Conservation (phyloP, 2,113 vertebrate species). For the Alligator mississippiensis region DNA sequence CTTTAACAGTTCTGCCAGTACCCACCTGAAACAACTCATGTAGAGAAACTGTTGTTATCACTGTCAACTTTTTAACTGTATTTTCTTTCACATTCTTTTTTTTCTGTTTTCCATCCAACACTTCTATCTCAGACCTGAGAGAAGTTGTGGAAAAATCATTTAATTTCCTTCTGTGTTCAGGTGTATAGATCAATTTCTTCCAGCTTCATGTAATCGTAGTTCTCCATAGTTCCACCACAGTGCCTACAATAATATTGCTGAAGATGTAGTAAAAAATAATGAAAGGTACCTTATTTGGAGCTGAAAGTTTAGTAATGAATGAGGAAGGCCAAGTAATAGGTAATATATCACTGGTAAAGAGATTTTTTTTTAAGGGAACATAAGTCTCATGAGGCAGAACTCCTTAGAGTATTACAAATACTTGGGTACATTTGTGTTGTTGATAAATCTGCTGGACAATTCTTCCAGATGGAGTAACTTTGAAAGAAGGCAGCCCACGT, state of each 20-base stretch:
- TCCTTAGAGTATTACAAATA: not conserved
- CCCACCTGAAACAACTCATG: not conserved
- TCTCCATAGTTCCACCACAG: not conserved
- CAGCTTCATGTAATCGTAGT: not conserved
- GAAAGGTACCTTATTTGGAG: not conserved
- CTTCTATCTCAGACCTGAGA: not conserved
- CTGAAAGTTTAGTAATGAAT: not conserved
- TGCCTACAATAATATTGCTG: not conserved
- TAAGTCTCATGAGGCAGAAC: not conserved
- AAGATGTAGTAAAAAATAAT: not conserved
- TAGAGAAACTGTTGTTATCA: not conserved
- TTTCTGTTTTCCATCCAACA: not conserved
- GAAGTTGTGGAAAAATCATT: not conserved
- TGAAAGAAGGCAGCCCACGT: not conserved
- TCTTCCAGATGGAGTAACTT: conserved; percentile 20
- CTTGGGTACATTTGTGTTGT: not conserved
- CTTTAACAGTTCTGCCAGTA: not conserved
- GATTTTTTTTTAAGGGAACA: not conserved
- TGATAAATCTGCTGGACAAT: not conserved
- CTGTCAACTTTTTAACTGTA: not conserved
- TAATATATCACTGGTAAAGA: not conserved
- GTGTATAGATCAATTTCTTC: not conserved
- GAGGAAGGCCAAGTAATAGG: not conserved
- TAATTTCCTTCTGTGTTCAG: not conserved
- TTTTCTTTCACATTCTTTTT: not conserved